Conservation (phyloP, 2,888 invertebrate genomes). For the Mythimna ferrago region DNA sequence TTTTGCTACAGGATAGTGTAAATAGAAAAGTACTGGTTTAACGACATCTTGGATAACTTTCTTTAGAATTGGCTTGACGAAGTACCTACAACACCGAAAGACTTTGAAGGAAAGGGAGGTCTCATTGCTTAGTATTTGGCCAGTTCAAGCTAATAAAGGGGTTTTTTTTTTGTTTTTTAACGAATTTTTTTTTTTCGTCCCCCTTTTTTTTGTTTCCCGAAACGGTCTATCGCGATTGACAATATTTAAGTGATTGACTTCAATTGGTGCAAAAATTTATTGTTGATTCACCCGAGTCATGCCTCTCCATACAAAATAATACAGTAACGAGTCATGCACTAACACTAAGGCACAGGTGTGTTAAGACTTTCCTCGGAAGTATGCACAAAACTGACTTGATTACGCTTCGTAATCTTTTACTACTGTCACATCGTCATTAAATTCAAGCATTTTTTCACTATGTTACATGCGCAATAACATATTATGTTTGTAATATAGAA, state of each 20-base stretch:
- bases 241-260: no score
- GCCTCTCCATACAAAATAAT: slow-evolving; percentile 27
- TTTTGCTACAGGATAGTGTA: not conserved
- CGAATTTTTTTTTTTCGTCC: no score
- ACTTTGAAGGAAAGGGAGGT: not conserved
- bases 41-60: not conserved
- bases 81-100: not conserved
- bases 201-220: no score
- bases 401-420: slow-evolving; percentile 47
- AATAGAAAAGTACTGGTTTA: not conserved
- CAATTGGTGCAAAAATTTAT: no score
- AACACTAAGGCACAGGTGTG: slow-evolving; percentile 47
- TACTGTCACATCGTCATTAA: not conserved
- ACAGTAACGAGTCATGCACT: slow-evolving; percentile 18
- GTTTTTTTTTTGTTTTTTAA: no score
- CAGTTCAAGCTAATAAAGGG: not conserved
- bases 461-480: not conserved
- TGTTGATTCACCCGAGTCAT: not conserved
- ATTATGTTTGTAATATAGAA: not conserved
- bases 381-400: slow-evolving; percentile 35
- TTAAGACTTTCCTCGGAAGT: slow-evolving; percentile 37
- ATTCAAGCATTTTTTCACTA: slow-evolving; percentile 18
- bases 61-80: not conserved
- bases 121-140: not conserved
- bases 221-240: no score